Percentiles rank a stretch among this genome's conserved stretches.
These are phyloP conservation scores for Spodoptera frugiperda DNA, from an alignment of 1,140 invertebrate genomes.

Conservation along the genomic window DNA sequence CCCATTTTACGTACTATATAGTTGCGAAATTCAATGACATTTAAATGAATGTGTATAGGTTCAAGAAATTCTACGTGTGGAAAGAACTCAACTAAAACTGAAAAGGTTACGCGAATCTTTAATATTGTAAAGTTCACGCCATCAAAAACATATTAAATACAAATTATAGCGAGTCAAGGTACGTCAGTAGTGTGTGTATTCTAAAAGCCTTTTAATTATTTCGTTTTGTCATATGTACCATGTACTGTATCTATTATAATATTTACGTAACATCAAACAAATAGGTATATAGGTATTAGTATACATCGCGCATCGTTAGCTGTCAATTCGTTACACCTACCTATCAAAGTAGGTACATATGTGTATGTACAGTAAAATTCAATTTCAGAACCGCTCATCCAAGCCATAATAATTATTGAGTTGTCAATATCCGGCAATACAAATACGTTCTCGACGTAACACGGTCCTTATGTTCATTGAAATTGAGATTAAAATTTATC, in stretches of 20 bases:
- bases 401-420: conserved; percentile 13
- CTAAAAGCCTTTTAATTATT: neutral
- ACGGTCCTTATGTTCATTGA: neutral
- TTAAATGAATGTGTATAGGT: too few species aligned
- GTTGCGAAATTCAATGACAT: neutral
- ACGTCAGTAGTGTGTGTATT: neutral
- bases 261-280: too few species aligned
- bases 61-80: neutral
- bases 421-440: conserved; percentile 30
- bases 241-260: too few species aligned
- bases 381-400: conserved; percentile 25
- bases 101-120: conserved; percentile 1
- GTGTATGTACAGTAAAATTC: neutral
- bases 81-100: conserved; percentile 14
- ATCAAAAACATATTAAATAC: conserved; percentile 9
- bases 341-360: neutral
- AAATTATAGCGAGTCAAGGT: neutral
- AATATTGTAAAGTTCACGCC: neutral
- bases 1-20: too few species aligned
- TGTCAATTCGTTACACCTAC: neutral
- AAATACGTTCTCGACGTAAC: conserved; percentile 6
- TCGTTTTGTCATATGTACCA: neutral
- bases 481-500: neutral
- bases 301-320: neutral
- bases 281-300: too few species aligned